Evolutionary conservation across 1,140 invertebrate species (phyloP).

Genomic region (Helicoverpa armigera): DNA sequence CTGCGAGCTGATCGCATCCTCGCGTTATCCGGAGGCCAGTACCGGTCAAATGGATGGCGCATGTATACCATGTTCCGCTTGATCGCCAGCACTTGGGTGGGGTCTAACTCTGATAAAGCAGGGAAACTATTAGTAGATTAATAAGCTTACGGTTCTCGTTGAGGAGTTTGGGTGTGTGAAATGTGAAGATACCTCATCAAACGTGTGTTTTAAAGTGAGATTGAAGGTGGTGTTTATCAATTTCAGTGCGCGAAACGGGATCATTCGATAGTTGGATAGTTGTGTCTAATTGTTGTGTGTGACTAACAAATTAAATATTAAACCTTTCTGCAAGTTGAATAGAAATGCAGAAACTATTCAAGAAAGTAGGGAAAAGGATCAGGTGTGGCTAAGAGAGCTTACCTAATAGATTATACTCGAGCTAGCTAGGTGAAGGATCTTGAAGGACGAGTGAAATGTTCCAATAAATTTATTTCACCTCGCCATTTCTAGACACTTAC

Average conservation of each 20-base stretch:
- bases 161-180: not conserved
- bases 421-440: not conserved
- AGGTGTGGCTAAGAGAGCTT: conserved; percentile 8
- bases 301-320: not conserved
- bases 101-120: conserved; percentile 81
- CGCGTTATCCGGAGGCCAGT: conserved; percentile 73
- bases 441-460: not conserved
- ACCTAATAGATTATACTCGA: not conserved
- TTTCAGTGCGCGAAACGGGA: not conserved
- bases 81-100: conserved; percentile 79
- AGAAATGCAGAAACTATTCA: not conserved
- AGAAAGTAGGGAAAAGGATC: not conserved
- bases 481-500: too few relatives aligned
- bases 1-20: conserved; percentile 64
- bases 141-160: conserved; percentile 60
- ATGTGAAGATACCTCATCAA: not conserved
- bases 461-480: not conserved
- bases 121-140: conserved; percentile 67
- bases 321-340: not conserved
- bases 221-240: not conserved
- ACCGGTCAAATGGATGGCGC: conserved; percentile 74
- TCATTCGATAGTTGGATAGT: too few relatives aligned
- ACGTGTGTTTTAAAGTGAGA: not conserved
- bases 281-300: too few relatives aligned
- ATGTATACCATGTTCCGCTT: conserved; percentile 75